phyloP scores from a whole-genome alignment of 2,113 vertebrate species.

The Melierax canorus region DNA sequence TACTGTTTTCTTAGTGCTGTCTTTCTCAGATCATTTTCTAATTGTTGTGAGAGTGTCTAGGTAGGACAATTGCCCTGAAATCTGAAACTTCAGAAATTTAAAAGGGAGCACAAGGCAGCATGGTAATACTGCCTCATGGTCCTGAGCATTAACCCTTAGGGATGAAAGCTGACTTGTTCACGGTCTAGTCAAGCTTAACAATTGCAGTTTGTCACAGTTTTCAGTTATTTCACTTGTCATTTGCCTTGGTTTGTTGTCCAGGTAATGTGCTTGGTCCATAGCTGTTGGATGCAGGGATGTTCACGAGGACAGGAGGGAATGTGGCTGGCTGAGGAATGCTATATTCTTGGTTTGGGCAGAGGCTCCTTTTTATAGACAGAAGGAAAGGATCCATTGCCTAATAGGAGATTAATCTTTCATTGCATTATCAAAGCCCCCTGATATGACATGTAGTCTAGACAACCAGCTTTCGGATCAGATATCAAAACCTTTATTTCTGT shows the following conservation, averaged over 20 bases:
- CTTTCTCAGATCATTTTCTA: not conserved
- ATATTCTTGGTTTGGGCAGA: not conserved
- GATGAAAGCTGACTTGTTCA: not conserved
- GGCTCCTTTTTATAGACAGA: not conserved
- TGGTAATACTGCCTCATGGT: not conserved
- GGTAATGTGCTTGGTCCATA: not conserved
- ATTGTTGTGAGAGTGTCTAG: not conserved
- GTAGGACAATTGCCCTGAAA: not conserved
- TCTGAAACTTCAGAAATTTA: not conserved
- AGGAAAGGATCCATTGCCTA: not conserved
- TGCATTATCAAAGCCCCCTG: not conserved
- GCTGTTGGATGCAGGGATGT: not conserved
- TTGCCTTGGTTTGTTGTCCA: not conserved
- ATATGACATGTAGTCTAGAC: rapidly evolving
- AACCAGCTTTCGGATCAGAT: not conserved
- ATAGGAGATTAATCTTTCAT: not conserved
- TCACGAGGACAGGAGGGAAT: not conserved
- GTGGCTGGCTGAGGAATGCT: not conserved
- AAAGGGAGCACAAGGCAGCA: not conserved
- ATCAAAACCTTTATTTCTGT: not conserved
- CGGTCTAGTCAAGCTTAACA: not conserved
- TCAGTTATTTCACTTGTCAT: not conserved
- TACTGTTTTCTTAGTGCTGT: not conserved
- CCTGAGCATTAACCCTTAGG: not conserved
- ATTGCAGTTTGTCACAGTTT: not conserved